These are phyloP conservation scores for Macrotis lagotis DNA, from an alignment of 2,113 vertebrate species.

Conservation along the genomic window DNA sequence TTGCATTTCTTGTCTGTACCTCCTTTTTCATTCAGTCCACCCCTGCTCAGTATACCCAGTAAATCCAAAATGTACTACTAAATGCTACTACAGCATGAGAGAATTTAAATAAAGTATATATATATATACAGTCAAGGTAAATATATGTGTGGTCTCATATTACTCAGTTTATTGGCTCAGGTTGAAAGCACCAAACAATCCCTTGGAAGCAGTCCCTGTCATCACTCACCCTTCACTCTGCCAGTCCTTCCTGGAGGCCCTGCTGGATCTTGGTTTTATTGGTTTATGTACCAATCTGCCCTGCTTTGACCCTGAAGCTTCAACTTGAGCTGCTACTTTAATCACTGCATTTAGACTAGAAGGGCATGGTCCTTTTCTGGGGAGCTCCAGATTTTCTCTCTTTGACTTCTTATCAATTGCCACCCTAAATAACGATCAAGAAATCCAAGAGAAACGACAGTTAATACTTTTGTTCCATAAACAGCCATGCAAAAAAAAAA, in stretches of 20 bases:
- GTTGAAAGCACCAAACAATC: background rate
- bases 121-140: background rate
- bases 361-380: background rate
- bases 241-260: background rate
- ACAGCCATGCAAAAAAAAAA: background rate
- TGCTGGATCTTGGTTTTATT: background rate
- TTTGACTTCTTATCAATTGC: background rate
- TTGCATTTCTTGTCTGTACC: background rate
- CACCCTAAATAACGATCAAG: background rate
- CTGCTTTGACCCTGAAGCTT: background rate
- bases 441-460: background rate
- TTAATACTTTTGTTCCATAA: background rate
- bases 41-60: background rate
- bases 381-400: background rate
- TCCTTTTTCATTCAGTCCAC: background rate
- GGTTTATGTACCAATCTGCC: background rate
- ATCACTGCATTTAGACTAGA: background rate
- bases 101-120: background rate
- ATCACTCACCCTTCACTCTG: background rate
- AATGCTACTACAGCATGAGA: background rate
- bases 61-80: background rate
- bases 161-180: background rate
- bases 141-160: background rate
- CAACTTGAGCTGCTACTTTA: background rate
- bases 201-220: background rate